Base-by-base conservation (phyloP, 1,140 invertebrate species). In the Pectinophora gossypiella region DNA sequence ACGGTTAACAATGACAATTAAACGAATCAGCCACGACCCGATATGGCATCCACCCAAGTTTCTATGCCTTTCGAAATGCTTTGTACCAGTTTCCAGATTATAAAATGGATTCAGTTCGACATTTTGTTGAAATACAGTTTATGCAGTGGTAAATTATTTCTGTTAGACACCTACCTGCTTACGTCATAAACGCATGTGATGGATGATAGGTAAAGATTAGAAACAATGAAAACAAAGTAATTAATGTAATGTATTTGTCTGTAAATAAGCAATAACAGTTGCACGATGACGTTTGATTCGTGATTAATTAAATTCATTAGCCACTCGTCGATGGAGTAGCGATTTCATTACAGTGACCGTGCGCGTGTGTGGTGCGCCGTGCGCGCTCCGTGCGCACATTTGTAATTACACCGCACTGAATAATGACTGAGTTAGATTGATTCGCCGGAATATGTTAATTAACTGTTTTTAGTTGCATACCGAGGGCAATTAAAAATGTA, bases 1-100 rank as follows among this genome's bases (percentile, higher is more conserved):
- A 22, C 18, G 46, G 36, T 20, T 16, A 10, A 48, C 42, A 45
- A 49, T 55, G 47, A 57, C 57, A 73, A 72, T 64, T 62, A 63
- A 60, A 19, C 36, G 36, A 40, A 18, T 15, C 36, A 18, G 16
- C 36, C 7, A 9, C 27, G 27, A 32, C 27, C 27, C 27, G 27
- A n/a, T 32, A 32, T 32, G 27, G 27, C 27, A 32, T 32, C 27
- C 27, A 32, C 27, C n/a, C 6, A 32, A 32, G 27, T 32, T 32
- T n/a, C n/a, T n/a, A n/a, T n/a, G n/a, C n/a, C n/a, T n/a, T n/a
- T n/a, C n/a, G n/a, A n/a, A n/a, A n/a, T n/a, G n/a, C n/a, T n/a
- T n/a, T n/a, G n/a, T n/a, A n/a, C n/a, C n/a, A n/a, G n/a, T n/a
- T n/a, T n/a, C n/a, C n/a, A n/a, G n/a, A n/a, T n/a, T n/a, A n/a